These are phyloP conservation scores for Phymorhynchus buccinoides DNA, from an alignment of 1,140 invertebrate species.

Conservation along the genomic window DNA sequence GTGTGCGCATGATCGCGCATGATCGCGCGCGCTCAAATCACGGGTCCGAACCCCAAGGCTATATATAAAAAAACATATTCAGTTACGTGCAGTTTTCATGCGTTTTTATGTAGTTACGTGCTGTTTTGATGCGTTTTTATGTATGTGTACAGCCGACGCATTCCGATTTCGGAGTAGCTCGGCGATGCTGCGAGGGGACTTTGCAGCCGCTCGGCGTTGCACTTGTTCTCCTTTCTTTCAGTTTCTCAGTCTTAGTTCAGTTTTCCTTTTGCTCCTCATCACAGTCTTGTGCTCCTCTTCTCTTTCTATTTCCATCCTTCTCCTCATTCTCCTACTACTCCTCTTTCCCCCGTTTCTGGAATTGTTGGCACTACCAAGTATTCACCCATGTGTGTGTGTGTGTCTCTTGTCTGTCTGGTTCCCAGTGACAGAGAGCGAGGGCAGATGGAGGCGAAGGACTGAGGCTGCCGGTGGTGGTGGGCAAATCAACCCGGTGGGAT, in stretches of 20 bases:
- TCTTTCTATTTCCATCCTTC: neutral
- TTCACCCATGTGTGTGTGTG: neutral
- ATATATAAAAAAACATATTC: too few relatives aligned
- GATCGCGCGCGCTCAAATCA: too few relatives aligned
- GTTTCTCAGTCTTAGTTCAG: neutral
- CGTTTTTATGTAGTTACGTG: too few relatives aligned
- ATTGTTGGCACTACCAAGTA: neutral
- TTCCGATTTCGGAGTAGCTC: too few relatives aligned
- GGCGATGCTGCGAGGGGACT: too few relatives aligned
- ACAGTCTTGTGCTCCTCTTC: neutral
- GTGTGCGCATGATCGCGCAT: too few relatives aligned
- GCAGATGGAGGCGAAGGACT: neutral
- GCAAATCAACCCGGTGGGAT: neutral
- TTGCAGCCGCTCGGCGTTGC: too few relatives aligned
- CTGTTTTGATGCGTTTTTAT: too few relatives aligned
- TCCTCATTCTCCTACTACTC: neutral
- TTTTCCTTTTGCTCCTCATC: neutral
- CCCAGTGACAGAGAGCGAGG: neutral
- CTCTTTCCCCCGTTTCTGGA: neutral
- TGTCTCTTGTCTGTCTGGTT: neutral
- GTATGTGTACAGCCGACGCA: too few relatives aligned
- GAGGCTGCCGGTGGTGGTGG: neutral
- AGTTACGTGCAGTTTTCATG: too few relatives aligned
- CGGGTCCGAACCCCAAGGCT: too few relatives aligned
- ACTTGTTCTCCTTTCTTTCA: neutral